phyloP scores from a whole-genome alignment of 2,888 invertebrate species.

The Cantharis lateralis region DNA sequence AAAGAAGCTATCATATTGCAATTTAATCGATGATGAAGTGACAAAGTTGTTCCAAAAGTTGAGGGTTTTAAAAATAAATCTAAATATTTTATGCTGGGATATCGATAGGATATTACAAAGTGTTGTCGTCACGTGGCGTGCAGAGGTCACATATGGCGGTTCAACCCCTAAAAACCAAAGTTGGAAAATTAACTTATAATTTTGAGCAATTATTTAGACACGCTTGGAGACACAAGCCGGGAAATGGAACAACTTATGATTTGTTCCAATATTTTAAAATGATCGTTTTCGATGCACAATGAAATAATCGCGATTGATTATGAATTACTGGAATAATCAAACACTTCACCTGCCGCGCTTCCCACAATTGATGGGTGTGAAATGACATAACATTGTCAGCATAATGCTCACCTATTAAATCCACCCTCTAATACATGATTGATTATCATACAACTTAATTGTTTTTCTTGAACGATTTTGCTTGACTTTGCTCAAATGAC shows the following conservation, averaged over 20 bases:
- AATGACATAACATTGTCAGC: constrained; percentile 25
- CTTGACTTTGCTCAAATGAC: background rate
- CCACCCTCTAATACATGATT: constrained; percentile 28
- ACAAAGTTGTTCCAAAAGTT: background rate
- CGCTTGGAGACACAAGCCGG: background rate
- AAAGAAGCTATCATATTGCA: constrained; percentile 3
- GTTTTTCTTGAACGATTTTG: background rate
- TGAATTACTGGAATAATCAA: constrained; percentile 6
- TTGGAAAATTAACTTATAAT: constrained; percentile 31
- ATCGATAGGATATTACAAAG: constrained; percentile 13
- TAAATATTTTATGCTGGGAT: constrained; percentile 20
- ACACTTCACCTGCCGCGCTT: constrained; percentile 16
- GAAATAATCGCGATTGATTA: background rate
- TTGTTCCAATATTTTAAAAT: background rate
- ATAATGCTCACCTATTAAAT: constrained; percentile 25
- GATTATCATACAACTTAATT: constrained; percentile 18
- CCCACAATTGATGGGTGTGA: constrained; percentile 28
- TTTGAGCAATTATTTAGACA: constrained; percentile 24
- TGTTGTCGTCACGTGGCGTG: constrained; percentile 23
- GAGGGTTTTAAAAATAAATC: constrained; percentile 20
- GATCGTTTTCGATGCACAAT: background rate
- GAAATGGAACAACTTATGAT: background rate
- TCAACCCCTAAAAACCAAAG: constrained; percentile 21
- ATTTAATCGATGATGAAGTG: background rate
- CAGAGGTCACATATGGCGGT: constrained; percentile 32